These are phyloP conservation scores for Doris montereyensis DNA, from an alignment of 2,888 invertebrate species.

Conservation along the genomic window DNA sequence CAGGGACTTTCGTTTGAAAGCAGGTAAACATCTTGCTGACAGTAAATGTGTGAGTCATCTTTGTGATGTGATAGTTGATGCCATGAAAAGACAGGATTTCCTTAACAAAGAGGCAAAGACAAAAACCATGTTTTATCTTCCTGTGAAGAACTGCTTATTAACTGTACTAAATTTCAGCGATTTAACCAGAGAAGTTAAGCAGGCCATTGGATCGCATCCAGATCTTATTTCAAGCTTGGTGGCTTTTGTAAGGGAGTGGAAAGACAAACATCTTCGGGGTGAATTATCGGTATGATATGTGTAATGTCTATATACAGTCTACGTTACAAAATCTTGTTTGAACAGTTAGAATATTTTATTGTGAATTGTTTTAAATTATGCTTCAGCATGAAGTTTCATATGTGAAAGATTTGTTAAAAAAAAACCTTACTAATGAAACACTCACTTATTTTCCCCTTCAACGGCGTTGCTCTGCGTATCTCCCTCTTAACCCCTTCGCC, in stretches of 20 bases:
- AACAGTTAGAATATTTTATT: too few relatives aligned
- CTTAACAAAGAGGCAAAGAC: slow-evolving; percentile 1
- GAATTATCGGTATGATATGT: slow-evolving; percentile 8
- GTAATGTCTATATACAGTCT: too few relatives aligned
- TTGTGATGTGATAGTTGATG: slow-evolving; percentile 28
- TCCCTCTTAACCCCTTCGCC: too few relatives aligned
- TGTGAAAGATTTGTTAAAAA: too few relatives aligned
- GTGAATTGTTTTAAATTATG: too few relatives aligned
- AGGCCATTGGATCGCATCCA: slow-evolving; percentile 7
- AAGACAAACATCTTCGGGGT: slow-evolving; percentile 11
- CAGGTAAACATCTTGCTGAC: neutral
- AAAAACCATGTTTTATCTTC: slow-evolving; percentile 22
- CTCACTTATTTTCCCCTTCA: too few relatives aligned
- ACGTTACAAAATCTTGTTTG: too few relatives aligned
- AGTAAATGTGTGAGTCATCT: neutral
- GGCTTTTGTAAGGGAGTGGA: neutral
- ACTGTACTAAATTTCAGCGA: slow-evolving; percentile 39
- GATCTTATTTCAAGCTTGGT: slow-evolving; percentile 1
- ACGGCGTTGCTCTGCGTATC: too few relatives aligned
- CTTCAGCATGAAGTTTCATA: too few relatives aligned
- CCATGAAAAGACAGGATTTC: slow-evolving; percentile 6
- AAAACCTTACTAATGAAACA: too few relatives aligned
- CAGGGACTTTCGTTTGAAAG: neutral
- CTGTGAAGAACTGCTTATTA: slow-evolving; percentile 15
- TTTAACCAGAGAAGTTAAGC: slow-evolving; percentile 6